These are phyloP conservation scores for Trichosurus vulpecula DNA, from an alignment of 2,797 vertebrate species.

Conservation along the genomic window DNA sequence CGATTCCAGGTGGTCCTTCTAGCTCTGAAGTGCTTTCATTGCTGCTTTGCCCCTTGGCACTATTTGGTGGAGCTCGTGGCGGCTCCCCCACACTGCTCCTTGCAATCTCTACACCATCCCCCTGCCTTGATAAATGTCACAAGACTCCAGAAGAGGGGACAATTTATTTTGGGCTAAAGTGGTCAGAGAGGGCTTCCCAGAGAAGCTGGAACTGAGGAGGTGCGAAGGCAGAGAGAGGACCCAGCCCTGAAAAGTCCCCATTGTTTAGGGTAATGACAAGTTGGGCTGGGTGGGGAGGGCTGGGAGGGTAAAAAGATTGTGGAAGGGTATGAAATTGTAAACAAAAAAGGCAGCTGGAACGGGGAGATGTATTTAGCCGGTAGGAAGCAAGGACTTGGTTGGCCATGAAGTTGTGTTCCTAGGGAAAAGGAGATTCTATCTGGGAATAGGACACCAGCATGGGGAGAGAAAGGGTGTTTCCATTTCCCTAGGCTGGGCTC, in stretches of 20 bases:
- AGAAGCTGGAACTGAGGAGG: not conserved
- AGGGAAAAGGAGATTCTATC: conserved; percentile 59
- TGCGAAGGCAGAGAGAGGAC: not conserved
- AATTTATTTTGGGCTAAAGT: not conserved
- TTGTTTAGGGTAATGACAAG: conserved; percentile 36
- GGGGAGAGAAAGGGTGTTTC: conserved; percentile 46
- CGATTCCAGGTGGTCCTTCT: not conserved
- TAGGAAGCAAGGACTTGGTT: not conserved
- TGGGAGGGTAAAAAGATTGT: conserved; percentile 33
- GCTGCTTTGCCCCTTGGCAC: not conserved
- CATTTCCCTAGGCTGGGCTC: conserved; percentile 36
- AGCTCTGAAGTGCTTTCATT: not conserved
- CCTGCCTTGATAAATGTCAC: not conserved
- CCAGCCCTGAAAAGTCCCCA: conserved; percentile 8
- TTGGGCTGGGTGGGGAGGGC: not conserved
- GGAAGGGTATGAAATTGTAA: conserved; percentile 20
- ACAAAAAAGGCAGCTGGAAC: conserved; percentile 49
- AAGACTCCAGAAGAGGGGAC: not conserved
- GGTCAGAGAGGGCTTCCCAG: not conserved
- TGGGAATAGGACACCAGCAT: conserved; percentile 63
- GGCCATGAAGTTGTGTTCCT: conserved; percentile 45
- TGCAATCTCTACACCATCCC: too few species aligned
- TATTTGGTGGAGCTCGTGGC: not conserved
- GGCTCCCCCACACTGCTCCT: not conserved
- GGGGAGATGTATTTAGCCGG: conserved; percentile 3